These are phyloP conservation scores for Ectropis grisescens DNA, from an alignment of 1,140 invertebrate genomes.

Conservation along the genomic window DNA sequence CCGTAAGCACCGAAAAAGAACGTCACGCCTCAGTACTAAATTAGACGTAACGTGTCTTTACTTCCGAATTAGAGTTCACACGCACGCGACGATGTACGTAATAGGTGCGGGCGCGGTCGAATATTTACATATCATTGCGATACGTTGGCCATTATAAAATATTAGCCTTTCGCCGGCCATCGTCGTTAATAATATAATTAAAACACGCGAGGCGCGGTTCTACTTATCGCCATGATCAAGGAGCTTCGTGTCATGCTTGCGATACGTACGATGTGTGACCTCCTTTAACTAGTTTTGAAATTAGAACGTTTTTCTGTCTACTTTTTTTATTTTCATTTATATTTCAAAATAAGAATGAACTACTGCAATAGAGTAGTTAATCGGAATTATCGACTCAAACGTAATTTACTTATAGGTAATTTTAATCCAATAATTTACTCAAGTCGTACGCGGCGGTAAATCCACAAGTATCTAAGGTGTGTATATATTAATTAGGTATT, in stretches of 20 bases:
- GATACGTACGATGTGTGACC: not conserved
- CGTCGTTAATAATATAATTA: slow-evolving; percentile 67
- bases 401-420: too few species aligned
- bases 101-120: slow-evolving; percentile 44
- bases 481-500: too few species aligned
- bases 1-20: slow-evolving; percentile 20
- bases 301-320: too few species aligned
- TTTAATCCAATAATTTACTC: too few species aligned
- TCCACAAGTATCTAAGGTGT: too few species aligned
- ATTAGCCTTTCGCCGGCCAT: slow-evolving; percentile 53
- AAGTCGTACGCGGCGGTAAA: too few species aligned
- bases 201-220: slow-evolving; percentile 56
- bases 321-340: too few species aligned
- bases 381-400: too few species aligned
- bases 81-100: slow-evolving; percentile 47
- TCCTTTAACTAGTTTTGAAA: too few species aligned
- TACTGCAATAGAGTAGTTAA: too few species aligned
- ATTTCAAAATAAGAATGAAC: too few species aligned
- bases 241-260: slow-evolving; percentile 9
- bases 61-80: slow-evolving; percentile 49
- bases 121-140: slow-evolving; percentile 69
- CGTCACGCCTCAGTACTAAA: slow-evolving; percentile 48
- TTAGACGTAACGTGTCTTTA: slow-evolving; percentile 47
- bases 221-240: slow-evolving; percentile 55
- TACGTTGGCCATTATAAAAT: slow-evolving; percentile 59